Evolutionary conservation across 1,140 invertebrate species (phyloP).

Genomic region (Cydia splendana): DNA sequence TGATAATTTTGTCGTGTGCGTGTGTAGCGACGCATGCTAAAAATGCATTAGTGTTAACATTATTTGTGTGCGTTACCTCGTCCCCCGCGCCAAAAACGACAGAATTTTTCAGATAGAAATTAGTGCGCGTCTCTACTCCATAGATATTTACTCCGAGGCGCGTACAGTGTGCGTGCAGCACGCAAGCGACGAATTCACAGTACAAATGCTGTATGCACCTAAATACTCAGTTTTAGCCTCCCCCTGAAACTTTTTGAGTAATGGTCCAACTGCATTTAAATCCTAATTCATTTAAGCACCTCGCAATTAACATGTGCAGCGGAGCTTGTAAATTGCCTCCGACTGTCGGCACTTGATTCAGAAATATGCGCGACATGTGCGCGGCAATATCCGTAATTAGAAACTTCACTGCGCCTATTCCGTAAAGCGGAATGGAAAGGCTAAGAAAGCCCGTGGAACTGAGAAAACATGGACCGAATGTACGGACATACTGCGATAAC

Average conservation of each 20-base stretch:
- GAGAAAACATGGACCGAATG: background rate
- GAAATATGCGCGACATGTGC: constrained; percentile 46
- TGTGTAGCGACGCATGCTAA: too few relatives aligned
- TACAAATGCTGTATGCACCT: too few relatives aligned
- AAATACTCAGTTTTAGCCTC: background rate
- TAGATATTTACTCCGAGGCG: too few relatives aligned
- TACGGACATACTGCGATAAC: too few relatives aligned
- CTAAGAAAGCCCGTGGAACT: background rate
- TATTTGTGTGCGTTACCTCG: too few relatives aligned
- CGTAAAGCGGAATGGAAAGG: background rate
- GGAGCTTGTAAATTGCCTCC: constrained; percentile 56
- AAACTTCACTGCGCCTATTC: constrained; percentile 26
- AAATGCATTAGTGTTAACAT: too few relatives aligned
- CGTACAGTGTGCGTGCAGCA: too few relatives aligned
- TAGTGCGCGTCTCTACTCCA: too few relatives aligned
- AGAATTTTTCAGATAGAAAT: too few relatives aligned
- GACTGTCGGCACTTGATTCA: constrained; percentile 42
- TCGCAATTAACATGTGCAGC: constrained; percentile 69
- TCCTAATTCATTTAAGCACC: constrained; percentile 61
- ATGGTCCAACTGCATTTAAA: constrained; percentile 56
- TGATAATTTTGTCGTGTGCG: too few relatives aligned
- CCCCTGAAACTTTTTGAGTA: constrained; percentile 49
- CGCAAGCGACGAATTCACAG: too few relatives aligned
- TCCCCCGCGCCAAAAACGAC: too few relatives aligned
- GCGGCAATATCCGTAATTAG: constrained; percentile 41